phyloP scores from a whole-genome alignment of 1,140 invertebrate genomes.

The Trachelipus rathkii region DNA sequence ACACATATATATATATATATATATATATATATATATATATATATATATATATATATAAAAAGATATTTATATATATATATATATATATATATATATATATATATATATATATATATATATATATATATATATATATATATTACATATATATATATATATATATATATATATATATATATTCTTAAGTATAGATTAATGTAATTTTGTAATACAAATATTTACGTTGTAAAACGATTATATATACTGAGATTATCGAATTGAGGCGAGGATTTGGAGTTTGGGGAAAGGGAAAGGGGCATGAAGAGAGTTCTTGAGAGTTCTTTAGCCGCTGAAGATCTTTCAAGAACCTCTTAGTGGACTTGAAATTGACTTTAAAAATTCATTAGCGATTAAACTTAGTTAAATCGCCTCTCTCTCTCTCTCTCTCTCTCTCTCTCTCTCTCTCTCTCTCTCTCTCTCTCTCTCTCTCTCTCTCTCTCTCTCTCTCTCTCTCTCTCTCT shows the following conservation, averaged over 20 bases:
- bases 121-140: slow-evolving; percentile 15
- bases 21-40: neutral
- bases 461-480: neutral
- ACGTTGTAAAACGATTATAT: too few relatives aligned
- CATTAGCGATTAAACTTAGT: too few relatives aligned
- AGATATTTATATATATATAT: slow-evolving; percentile 5
- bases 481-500: neutral
- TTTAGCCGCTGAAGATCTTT: too few relatives aligned
- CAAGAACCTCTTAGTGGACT: too few relatives aligned
- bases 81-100: slow-evolving; percentile 15
- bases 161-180: neutral
- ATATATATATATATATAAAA: neutral
- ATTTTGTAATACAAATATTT: too few relatives aligned
- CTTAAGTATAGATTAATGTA: too few relatives aligned
- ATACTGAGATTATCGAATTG: too few relatives aligned
- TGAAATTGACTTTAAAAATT: too few relatives aligned
- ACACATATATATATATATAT: neutral
- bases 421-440: slow-evolving; percentile 11
- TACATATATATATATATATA: slow-evolving; percentile 12
- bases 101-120: slow-evolving; percentile 15
- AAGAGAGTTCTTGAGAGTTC: too few relatives aligned
- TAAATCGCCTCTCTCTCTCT: neutral
- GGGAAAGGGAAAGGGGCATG: too few relatives aligned
- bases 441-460: slow-evolving; percentile 11
- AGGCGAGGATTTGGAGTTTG: too few relatives aligned